Evolutionary conservation across 1,140 invertebrate species (phyloP), one percentile per base, ranked within the genome.

Genomic region (Anagrus nilaparvatae): DNA sequence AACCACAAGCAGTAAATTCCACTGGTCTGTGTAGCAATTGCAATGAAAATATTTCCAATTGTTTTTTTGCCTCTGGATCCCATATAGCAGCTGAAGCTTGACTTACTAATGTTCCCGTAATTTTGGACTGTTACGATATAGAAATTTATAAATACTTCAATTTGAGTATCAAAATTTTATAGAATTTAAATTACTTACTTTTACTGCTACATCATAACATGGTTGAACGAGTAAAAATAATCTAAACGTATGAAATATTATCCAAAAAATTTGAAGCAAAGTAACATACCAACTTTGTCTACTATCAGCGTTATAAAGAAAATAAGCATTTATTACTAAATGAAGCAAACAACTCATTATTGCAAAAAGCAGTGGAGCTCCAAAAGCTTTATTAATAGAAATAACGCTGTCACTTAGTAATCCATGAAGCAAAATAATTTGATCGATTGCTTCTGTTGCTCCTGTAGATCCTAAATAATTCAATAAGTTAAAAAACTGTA

Each of bases 241-340:
- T 12, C 79, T 64, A 19, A 73, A 50, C 12, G 73, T 50, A 44
- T 83, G 79, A 20, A 74, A 75, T n/a, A 71, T 51, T 28, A 77
- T 76, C 80, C 79, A 83, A 2, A 78, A 50, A 33, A 70, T 62
- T 54, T 82, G 78, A 6, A 79, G 66, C 21, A 64, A 48, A 38
- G 72, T 32, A 49, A 60, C 60, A 54, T 72, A 36, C 58, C 58
- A 48, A 48, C 58, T 49, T 63, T 54, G 23, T 52, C 49, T 47
- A 52, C 50, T 62, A 12, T 56, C 60, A n/a, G 64, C 55, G 54
- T 78, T 66, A 33, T 82, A 76, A 2, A 81, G 60, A 54, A 82
- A 81, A 53, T 82, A 83, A 0, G 79, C 76, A 1, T 80, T 82
- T 12, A 81, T 78, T 13, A 82, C 77, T 12, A 82, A 58, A 49